Base-by-base conservation (phyloP, 2,888 invertebrate genomes). In the Macaria notata region DNA sequence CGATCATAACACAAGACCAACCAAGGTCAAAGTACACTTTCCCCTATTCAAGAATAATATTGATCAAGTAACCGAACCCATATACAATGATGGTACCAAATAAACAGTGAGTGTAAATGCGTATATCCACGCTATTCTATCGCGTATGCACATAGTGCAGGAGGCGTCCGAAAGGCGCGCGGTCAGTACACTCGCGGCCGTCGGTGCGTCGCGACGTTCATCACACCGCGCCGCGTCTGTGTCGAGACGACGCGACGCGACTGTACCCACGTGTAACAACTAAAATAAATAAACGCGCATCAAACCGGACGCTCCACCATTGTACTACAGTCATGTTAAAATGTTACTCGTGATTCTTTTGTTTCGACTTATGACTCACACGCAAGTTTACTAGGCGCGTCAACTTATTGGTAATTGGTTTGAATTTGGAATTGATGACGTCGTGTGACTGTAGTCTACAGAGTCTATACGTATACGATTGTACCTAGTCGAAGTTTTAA, bases 111-210 rank as follows among this genome's bases (percentile, higher is more conserved):
- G 57, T 59, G 61, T 38, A 8, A 19, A 38, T 38, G 6, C 38
- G n/a, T 46, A 52, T 61, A 77, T 87, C 89, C 88, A 76, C 71
- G 72, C 73, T 81, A 82, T 75, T 79, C 84, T 79, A 84, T 81
- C 82, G 78, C 70, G 65, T 72, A 75, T 86, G 83, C 81, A 83
- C 72, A 77, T 77, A 82, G 79, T 83, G 83, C 82, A 82, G 60
- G 63, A 78, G 73, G 77, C 80, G 82, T 81, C 79, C 81, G 76
- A 83, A 78, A 73, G 19, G 19, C 78, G 76, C 81, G 78, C 86
- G 86, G 86, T 84, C 89, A 90, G 89, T 89, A 84, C 83, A 81
- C 86, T 81, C 87, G 84, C 84, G 86, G 75, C 80, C 85, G 84
- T 77, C 83, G 84, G 68, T 73, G 78, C 75, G 86, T 74, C 76